Percentiles rank a stretch among this genome's conserved stretches.
Conservation (phyloP, 2,113 vertebrate genomes). For the Bufo bufo region DNA sequence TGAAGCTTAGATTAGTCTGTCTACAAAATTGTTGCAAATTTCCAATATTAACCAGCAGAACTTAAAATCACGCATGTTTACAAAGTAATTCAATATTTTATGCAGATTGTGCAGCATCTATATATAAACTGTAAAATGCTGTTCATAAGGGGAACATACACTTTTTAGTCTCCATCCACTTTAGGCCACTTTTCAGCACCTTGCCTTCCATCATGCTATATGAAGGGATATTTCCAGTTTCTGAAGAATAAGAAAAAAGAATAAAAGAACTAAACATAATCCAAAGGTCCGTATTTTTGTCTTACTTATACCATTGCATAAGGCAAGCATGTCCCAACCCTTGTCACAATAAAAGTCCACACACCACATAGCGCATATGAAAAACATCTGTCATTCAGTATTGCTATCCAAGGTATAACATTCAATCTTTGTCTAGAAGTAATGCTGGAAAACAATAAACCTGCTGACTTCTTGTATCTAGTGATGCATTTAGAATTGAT, state of each 20-base stretch:
- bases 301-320: neutral
- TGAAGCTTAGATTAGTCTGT: too few relatives aligned
- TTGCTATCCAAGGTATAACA: conserved; percentile 45
- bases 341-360: neutral
- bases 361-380: neutral
- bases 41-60: too few relatives aligned
- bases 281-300: neutral
- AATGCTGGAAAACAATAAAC: conserved; percentile 52
- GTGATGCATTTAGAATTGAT: conserved; percentile 55
- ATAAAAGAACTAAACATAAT: neutral
- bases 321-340: neutral
- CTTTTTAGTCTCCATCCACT: too few relatives aligned
- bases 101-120: too few relatives aligned
- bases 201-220: neutral
- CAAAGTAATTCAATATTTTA: too few relatives aligned
- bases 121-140: neutral
- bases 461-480: conserved; percentile 10
- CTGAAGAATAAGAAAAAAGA: neutral
- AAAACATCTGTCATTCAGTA: conserved; percentile 37
- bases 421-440: conserved; percentile 43
- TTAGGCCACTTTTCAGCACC: neutral
- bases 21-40: too few relatives aligned
- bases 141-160: neutral
- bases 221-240: neutral
- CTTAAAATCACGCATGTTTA: too few relatives aligned